Conservation (phyloP, 2,113 vertebrate genomes). For the Lamprotornis superbus region DNA sequence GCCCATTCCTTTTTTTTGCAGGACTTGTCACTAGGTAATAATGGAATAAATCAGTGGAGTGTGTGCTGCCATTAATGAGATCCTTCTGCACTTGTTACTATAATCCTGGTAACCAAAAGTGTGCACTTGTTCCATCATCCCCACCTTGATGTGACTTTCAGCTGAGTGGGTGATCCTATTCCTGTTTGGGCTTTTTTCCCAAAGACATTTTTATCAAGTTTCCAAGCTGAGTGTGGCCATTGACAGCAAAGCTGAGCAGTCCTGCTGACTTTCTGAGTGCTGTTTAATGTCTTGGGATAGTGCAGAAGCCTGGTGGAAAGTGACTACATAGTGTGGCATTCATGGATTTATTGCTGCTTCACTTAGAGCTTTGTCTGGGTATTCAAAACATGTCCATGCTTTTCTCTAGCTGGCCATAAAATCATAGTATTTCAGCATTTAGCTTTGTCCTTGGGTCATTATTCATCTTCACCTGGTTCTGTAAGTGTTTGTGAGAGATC, state of each 20-base stretch:
- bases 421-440: background rate
- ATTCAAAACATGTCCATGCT: background rate
- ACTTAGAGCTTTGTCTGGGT: background rate
- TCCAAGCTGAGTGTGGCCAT: background rate
- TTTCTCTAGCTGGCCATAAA: background rate
- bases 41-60: background rate
- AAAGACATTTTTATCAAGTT: background rate
- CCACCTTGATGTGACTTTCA: background rate
- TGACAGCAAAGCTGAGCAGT: background rate
- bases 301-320: background rate
- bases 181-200: background rate
- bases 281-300: background rate
- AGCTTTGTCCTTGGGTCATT: background rate
- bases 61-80: background rate
- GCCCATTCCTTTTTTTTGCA: background rate
- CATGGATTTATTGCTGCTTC: background rate
- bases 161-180: background rate
- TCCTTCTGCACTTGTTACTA: background rate
- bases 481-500: background rate
- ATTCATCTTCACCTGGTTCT: background rate
- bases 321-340: rapidly evolving
- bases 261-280: background rate
- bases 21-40: background rate
- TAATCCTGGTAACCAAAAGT: background rate
- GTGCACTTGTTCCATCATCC: background rate